A percentile compares a stretch with the other conserved stretches of the same genome.
Conservation (phyloP, 1,140 invertebrate species). For the Sipha flava region DNA sequence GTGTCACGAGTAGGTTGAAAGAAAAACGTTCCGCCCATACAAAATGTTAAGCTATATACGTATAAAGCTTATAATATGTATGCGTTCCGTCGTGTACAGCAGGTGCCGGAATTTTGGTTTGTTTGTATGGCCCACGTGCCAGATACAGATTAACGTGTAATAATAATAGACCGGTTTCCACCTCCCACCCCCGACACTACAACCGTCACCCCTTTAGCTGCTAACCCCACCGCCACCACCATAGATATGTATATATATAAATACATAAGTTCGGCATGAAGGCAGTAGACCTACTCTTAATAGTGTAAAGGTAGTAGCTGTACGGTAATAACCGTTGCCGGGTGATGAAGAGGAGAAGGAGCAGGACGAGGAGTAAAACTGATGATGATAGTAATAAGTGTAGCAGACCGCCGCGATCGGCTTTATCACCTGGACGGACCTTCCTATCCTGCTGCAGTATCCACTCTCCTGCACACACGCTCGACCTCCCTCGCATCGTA, state of each 20-base stretch:
- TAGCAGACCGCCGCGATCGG: neutral
- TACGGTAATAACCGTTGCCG: neutral
- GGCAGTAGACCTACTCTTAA: neutral
- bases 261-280: neutral
- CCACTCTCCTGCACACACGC: neutral
- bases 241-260: neutral
- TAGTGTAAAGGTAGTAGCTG: neutral
- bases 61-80: too few species aligned
- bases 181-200: neutral
- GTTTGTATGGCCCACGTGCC: conserved; percentile 17
- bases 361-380: too few species aligned
- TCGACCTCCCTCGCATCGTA: neutral
- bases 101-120: conserved; percentile 18
- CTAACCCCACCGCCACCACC: neutral
- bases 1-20: too few species aligned
- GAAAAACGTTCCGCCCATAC: too few species aligned
- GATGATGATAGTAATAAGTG: neutral
- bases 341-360: too few species aligned
- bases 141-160: conserved; percentile 28
- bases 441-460: neutral
- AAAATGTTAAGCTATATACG: too few species aligned
- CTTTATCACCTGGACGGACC: conserved; percentile 16
- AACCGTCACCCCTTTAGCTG: neutral
- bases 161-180: conserved; percentile 25
- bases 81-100: neutral